Base-by-base conservation (phyloP, 2,113 vertebrate species). In the Albula goreensis region DNA sequence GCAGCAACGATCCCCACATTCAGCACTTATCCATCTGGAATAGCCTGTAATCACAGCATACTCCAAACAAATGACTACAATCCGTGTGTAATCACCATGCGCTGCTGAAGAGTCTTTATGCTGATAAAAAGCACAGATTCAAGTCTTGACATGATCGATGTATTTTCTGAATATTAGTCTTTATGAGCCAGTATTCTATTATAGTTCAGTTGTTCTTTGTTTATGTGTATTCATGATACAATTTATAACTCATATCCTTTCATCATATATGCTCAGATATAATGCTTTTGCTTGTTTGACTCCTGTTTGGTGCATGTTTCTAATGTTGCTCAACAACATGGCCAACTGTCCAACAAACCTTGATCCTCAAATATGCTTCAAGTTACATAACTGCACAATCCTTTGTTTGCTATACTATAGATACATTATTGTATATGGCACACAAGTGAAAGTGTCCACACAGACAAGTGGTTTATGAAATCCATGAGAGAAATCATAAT, bases 331-430 rank as follows among this genome's bases (percentile, higher is more conserved):
- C 22, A 74, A 74, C n/a, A 2, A 74, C n/a, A 9, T 10, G 70
- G 70, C 8, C 70, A 74, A 31, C 70, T 74, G 70, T 74, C 17
- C 70, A 74, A 74, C 70, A 74, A 74, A 74, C 70, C 70, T 74
- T 74, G 25, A 74, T 74, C 70, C n/a, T 74, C 70, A 74, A 74
- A 74, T 74, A 74, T 74, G n/a, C 70, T 31, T 31, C 5, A 74
- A 74, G 70, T 74, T 74, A n/a, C 70, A 74, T 74, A n/a, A 74
- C 25, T 19, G 70, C 9, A 74, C 19, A 25, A 74, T 17, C 31
- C n/a, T 74, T 70, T 70, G 63, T 70, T 70, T 70, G 63, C 63
- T 70, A n/a, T 70, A 9, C 22, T n/a, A 70, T 22, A 63, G 2
- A 74, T 74, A 25, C n/a, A 31, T 31, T 13, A 74, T 22, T 74